Base-by-base conservation (phyloP, 2,797 vertebrate species). In the Sebastes jordani region DNA sequence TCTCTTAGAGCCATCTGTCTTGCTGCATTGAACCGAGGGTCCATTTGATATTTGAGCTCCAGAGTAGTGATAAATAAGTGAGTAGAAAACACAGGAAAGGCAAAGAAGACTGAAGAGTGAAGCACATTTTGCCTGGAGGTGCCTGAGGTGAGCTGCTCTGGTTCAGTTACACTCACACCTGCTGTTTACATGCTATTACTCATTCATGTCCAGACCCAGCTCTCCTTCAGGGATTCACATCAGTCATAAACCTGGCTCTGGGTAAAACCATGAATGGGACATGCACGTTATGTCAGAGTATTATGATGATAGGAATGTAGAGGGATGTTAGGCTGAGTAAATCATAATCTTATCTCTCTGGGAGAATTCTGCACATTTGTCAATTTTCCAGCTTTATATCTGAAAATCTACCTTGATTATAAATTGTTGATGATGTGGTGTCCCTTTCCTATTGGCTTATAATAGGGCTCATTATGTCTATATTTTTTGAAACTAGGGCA, bases 1-100 rank as follows among this genome's bases (percentile, higher is more conserved):
- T 88, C 86, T 86, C 80, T 81, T 76, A 75, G 42, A 84, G 82
- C 92, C 91, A 92, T 94, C 94, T 94, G 90, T 92, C 83, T 76
- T 64, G 36, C 76, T 72, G 78, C 69, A 74, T 46, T n/a, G 71
- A 89, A 82, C 84, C 91, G 84, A 88, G 75, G 67, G 73, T 75
- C 77, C 54, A 73, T 86, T 74, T 83, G 71, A 89, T 86, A 84
- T 69, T 7, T n/a, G 72, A 84, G 78, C 66, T 72, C 52, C 65
- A 73, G 23, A 83, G 49, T 52, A 69, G 61, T 36, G 70, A 82
- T 76, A 83, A 80, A 83, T 80, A 83, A 83, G 84, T 62, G 74
- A 84, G 69, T 11, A 63, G 61, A 72, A 83, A 86, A 70, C 5
- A 11, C 49, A 63, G 34, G 55, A 46, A 46, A 16, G 14, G 42